phyloP scores from a whole-genome alignment of 1,140 invertebrate genomes.

The Drosophila repletoides region DNA sequence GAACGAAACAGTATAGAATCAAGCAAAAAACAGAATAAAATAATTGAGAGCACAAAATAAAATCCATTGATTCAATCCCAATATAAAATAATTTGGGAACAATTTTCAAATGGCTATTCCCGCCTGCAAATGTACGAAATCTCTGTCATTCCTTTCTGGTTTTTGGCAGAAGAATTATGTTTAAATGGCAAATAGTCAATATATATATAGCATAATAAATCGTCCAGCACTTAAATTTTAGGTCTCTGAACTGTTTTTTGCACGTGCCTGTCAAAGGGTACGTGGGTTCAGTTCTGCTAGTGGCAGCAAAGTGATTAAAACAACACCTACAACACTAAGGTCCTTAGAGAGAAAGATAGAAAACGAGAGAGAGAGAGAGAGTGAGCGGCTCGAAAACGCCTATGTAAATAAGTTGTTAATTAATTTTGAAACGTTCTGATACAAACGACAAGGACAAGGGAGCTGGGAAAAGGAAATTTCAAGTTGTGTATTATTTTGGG shows the following conservation, averaged over 20 bases:
- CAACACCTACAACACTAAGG: background rate
- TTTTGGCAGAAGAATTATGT: too few species aligned
- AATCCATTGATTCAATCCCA: too few species aligned
- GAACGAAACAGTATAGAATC: too few species aligned
- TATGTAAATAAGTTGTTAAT: slow-evolving; percentile 70
- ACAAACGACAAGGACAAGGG: slow-evolving; percentile 7
- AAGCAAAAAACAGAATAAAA: too few species aligned
- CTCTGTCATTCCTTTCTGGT: too few species aligned
- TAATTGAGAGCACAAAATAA: too few species aligned
- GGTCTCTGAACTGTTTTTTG: background rate
- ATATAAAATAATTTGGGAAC: background rate
- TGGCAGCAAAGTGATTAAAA: slow-evolving; percentile 9
- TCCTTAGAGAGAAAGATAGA: background rate
- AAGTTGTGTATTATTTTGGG: slow-evolving; percentile 10
- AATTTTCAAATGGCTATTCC: background rate
- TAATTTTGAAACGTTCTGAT: slow-evolving; percentile 59
- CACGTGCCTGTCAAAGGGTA: background rate
- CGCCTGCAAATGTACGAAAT: too few species aligned
- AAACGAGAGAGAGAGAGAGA: too few species aligned
- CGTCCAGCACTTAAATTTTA: background rate
- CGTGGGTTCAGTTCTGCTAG: background rate
- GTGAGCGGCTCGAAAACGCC: slow-evolving; percentile 25
- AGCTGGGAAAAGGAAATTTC: slow-evolving; percentile 4
- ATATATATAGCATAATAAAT: background rate
- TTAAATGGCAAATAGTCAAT: too few species aligned